Conservation (phyloP, 2,797 vertebrate species). For the Malurus splendens region DNA sequence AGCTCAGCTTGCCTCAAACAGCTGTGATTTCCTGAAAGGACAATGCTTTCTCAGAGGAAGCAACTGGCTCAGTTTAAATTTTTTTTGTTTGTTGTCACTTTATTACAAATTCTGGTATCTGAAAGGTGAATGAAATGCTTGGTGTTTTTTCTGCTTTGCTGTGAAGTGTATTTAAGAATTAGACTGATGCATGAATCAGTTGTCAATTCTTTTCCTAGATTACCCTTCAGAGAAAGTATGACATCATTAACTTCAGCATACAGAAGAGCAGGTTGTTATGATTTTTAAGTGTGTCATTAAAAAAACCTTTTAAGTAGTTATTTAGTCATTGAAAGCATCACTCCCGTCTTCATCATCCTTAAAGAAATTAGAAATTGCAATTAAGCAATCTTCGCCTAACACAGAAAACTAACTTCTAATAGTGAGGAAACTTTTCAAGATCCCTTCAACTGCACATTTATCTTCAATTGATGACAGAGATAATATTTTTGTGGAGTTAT, state of each 20-base stretch:
- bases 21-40: not conserved
- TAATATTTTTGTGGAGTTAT: not conserved
- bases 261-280: not conserved
- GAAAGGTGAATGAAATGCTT: not conserved
- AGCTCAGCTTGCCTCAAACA: not conserved
- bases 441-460: not conserved
- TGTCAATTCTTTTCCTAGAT: not conserved
- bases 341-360: not conserved
- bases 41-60: not conserved
- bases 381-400: not conserved
- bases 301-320: not conserved
- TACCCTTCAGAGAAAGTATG: not conserved
- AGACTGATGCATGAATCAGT: not conserved
- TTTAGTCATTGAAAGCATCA: not conserved
- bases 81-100: not conserved
- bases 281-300: not conserved
- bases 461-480: not conserved
- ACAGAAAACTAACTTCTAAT: not conserved
- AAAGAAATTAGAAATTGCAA: constrained; percentile 6
- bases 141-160: not conserved
- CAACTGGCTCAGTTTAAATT: not conserved
- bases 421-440: not conserved
- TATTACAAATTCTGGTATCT: not conserved
- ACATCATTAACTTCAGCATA: not conserved
- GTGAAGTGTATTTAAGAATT: constrained; percentile 21